Evolutionary conservation across 2,888 invertebrate species (phyloP).

Genomic region (Caenorhabditis parvicauda): DNA sequence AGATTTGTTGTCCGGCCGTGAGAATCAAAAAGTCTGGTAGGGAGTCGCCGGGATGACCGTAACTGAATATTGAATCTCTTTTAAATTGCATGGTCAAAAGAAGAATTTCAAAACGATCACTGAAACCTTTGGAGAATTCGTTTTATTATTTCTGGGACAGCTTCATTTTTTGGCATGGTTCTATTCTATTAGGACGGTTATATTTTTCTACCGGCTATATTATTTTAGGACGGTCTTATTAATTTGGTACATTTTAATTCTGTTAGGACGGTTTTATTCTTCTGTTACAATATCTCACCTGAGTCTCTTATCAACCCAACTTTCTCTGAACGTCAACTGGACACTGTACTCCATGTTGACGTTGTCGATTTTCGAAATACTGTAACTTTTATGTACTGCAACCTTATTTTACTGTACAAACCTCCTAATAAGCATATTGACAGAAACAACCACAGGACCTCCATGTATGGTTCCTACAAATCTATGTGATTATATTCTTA

Average conservation of each 20-base stretch:
- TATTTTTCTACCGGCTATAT: too few species aligned
- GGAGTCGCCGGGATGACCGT: constrained; percentile 67
- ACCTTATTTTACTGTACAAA: constrained; percentile 6
- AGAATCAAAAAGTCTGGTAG: constrained; percentile 59
- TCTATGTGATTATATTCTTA: not conserved
- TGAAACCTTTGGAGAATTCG: too few species aligned
- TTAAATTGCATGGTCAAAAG: not conserved
- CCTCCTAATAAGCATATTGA: constrained; percentile 58
- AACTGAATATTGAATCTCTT: constrained; percentile 7
- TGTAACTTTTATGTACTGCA: constrained; percentile 9
- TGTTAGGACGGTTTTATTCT: too few species aligned
- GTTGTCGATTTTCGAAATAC: constrained; percentile 62
- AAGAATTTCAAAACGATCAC: not conserved
- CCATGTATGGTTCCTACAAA: constrained; percentile 29
- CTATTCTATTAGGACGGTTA: too few species aligned
- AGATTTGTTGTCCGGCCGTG: constrained; percentile 75
- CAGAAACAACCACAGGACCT: constrained; percentile 55
- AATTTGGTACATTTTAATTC: too few species aligned
- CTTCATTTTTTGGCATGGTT: too few species aligned
- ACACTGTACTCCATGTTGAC: constrained; percentile 71
- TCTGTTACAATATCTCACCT: too few species aligned
- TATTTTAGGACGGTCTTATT: too few species aligned
- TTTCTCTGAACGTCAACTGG: constrained; percentile 92
- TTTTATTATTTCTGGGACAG: too few species aligned
- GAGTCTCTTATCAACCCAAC: constrained; percentile 86